Base-by-base conservation (phyloP, 2,797 vertebrate genomes). In the Enteromius viviparus region DNA sequence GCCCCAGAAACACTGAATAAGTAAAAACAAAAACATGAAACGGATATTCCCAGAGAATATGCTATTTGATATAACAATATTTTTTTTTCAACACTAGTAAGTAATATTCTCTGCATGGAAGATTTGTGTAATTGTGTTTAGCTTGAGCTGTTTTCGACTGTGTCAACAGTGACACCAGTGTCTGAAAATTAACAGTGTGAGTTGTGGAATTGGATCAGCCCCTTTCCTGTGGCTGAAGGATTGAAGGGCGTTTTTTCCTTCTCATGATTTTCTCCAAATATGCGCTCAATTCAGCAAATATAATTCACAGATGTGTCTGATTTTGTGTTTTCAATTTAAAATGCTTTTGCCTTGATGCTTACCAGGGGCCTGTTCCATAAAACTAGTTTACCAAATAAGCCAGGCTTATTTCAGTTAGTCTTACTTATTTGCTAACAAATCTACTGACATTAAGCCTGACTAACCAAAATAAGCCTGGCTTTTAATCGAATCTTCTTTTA, bases 101-200 rank as follows among this genome's bases (percentile, higher is more conserved):
- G 42, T 21, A 23, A 45, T 64, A 62, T 62, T 62, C 8, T 62
- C n/a, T 19, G 55, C 58, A 37, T 47, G 66, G 26, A 40, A 40
- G 34, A 32, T 45, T 62, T 9, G 11, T 17, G 53, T 60, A n/a
- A 81, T 72, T 81, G 40, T 62, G 53, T 81, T 72, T 81, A 37
- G 71, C 68, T 62, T 62, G 7, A 74, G 19, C 69, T 9, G 21
- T 21, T 77, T 77, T 53, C 8, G 23, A 77, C 55, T 4, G 0
- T 62, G 55, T 76, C 53, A 58, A 29, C 55, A 19, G 23, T 62
- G 37, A 58, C 37, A 23, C 4, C 15, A 7, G 9, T 29, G 40
- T 51, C 55, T 81, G 23, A 26, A 32, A 68, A 71, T 60, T n/a
- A 80, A 45, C 51, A 10, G 10, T 26, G 65, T 11, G 49, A 55